phyloP scores from a whole-genome alignment of 2,797 vertebrate species.

The Sebastes umbrosus region DNA sequence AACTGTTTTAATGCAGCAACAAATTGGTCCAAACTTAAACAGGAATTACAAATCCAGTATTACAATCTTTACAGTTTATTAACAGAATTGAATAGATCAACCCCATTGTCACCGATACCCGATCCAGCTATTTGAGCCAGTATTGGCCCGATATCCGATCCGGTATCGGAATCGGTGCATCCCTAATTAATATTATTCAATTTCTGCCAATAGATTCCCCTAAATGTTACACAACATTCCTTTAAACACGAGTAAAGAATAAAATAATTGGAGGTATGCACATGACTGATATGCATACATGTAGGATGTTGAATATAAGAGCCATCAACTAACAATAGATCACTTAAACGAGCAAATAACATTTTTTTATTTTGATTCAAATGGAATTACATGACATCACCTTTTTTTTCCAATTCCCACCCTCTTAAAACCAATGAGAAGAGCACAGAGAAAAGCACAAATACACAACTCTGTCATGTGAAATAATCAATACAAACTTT shows the following conservation, averaged over 20 bases:
- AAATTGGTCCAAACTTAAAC: too few species aligned
- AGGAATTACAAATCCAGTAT: too few species aligned
- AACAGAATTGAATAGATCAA: too few species aligned
- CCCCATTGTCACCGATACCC: too few species aligned
- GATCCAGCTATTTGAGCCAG: too few species aligned
- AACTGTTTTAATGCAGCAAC: too few species aligned
- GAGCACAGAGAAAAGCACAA: not conserved
- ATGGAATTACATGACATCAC: not conserved
- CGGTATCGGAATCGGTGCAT: too few species aligned
- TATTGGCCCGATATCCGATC: too few species aligned
- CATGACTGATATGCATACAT: not conserved
- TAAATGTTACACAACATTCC: too few species aligned
- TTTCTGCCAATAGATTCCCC: too few species aligned
- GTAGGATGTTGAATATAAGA: not conserved
- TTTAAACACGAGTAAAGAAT: not conserved
- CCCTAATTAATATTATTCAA: too few species aligned
- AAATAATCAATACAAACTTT: not conserved
- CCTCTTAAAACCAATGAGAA: not conserved
- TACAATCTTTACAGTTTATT: too few species aligned
- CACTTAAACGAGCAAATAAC: not conserved
- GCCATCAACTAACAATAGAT: not conserved
- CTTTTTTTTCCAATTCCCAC: not conserved
- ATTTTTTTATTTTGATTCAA: not conserved
- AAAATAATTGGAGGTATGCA: not conserved
- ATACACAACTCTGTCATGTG: not conserved